Evolutionary conservation across 2,797 vertebrate genomes (phyloP), one percentile per base, ranked within the genome.

Genomic region (Phataginus tetradactyla): DNA sequence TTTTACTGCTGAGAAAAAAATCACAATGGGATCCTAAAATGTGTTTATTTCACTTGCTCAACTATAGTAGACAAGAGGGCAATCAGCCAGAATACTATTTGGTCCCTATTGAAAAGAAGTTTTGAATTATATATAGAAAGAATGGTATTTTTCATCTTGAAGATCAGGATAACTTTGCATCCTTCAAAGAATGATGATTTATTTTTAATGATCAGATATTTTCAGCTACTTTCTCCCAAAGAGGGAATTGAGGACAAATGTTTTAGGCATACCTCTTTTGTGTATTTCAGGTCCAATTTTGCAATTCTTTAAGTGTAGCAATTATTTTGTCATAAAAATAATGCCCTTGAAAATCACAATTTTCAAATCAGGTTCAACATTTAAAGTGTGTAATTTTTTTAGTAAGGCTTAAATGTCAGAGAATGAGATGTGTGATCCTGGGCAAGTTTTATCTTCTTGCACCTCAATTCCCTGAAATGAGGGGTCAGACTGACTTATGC

Each of bases 61-160:
- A n/a, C 94, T 97, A 14, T 34, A 97, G 14, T 32, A 81, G 55
- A 84, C 14, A 79, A 87, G 64, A 61, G 29, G 20, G 57, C 95
- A 80, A 87, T 61, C 69, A 96, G 72, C 9, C 5, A 69, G 77
- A 78, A 91, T 74, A 64, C 21, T 68, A 85, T 94, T 29, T 23
- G 42, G 57, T 14, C 53, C 83, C 53, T 91, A 2, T 23, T 89
- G 87, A 89, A 66, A 49, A 94, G 39, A 66, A 93, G 55, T 32
- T 34, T 32, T 80, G 27, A 80, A 45, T 92, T 88, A 55, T 68
- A 4, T 57, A 4, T 61, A 95, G 69, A 94, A 97, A 95, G 77
- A 0, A 5, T 59, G 59, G 90, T 59, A 81, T n/a, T 88, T 95
- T 98, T 98, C 95, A 77, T 96, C 84, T 59, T 97, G n/a, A 84